phyloP scores from a whole-genome alignment of 2,888 invertebrate genomes.

The Macropis europaea region DNA sequence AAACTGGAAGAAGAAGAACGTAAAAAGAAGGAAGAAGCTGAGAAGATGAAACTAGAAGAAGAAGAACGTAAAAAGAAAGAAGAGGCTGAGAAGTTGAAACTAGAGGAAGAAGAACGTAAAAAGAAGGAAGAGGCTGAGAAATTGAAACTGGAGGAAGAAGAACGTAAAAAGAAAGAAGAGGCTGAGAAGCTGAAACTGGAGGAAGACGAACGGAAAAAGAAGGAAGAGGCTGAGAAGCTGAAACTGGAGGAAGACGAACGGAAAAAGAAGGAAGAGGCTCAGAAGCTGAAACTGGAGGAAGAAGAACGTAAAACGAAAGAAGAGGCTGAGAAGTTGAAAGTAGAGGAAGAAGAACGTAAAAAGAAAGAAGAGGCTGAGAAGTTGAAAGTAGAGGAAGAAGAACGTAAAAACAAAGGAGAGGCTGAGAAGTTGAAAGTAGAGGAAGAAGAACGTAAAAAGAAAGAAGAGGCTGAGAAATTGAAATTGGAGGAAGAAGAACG shows the following conservation, averaged over 20 bases:
- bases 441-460: constrained; percentile 39
- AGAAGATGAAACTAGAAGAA: too few relatives aligned
- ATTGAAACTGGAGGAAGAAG: constrained; percentile 40
- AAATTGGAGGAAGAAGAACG: constrained; percentile 60
- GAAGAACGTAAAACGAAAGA: constrained; percentile 38
- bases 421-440: constrained; percentile 30
- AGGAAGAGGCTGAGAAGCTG: constrained; percentile 48
- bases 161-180: constrained; percentile 70
- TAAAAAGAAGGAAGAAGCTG: too few relatives aligned
- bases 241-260: constrained; percentile 42
- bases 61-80: constrained; percentile 38
- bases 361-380: constrained; percentile 48
- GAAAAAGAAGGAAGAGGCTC: constrained; percentile 52
- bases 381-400: constrained; percentile 43
- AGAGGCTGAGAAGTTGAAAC: constrained; percentile 41
- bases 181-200: constrained; percentile 38
- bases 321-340: constrained; percentile 29
- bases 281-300: constrained; percentile 41
- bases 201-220: constrained; percentile 41
- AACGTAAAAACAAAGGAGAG: constrained; percentile 34
- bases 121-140: constrained; percentile 35
- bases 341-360: constrained; percentile 31
- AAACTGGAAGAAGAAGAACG: too few relatives aligned
- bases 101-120: constrained; percentile 45
- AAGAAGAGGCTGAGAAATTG: constrained; percentile 50